Evolutionary conservation across 2,797 vertebrate species (phyloP).

Genomic region (Babyrousa celebensis): DNA sequence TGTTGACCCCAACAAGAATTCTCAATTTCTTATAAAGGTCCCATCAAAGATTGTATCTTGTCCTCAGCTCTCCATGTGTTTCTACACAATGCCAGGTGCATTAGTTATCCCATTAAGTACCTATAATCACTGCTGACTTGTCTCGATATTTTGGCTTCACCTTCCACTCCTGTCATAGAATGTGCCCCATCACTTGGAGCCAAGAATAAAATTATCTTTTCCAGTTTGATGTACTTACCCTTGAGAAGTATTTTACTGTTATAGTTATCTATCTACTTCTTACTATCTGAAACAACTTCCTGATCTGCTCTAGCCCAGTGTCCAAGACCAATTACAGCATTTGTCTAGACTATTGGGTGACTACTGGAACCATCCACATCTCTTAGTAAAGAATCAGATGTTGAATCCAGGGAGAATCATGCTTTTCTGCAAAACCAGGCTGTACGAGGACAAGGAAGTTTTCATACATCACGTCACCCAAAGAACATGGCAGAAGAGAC

Average conservation of each 20-base stretch:
- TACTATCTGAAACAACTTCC: background rate
- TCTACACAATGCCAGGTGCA: background rate
- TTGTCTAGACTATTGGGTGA: background rate
- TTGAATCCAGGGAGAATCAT: background rate
- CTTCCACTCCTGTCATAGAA: background rate
- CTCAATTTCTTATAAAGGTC: background rate
- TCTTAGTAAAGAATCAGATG: background rate
- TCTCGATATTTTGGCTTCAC: background rate
- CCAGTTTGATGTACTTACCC: background rate
- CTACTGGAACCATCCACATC: background rate
- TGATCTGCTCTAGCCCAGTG: background rate
- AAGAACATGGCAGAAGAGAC: background rate
- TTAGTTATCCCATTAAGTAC: background rate
- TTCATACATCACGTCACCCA: background rate
- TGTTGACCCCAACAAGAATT: background rate
- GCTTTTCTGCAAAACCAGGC: background rate
- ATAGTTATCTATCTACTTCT: background rate
- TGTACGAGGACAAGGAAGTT: background rate
- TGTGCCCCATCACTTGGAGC: background rate
- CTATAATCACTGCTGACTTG: background rate
- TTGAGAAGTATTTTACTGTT: background rate
- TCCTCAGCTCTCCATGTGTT: background rate
- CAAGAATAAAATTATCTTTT: constrained; percentile 6
- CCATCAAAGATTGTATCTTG: background rate
- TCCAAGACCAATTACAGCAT: background rate